Evolutionary conservation across 2,888 invertebrate genomes (phyloP).

Genomic region (Halictus ligatus): DNA sequence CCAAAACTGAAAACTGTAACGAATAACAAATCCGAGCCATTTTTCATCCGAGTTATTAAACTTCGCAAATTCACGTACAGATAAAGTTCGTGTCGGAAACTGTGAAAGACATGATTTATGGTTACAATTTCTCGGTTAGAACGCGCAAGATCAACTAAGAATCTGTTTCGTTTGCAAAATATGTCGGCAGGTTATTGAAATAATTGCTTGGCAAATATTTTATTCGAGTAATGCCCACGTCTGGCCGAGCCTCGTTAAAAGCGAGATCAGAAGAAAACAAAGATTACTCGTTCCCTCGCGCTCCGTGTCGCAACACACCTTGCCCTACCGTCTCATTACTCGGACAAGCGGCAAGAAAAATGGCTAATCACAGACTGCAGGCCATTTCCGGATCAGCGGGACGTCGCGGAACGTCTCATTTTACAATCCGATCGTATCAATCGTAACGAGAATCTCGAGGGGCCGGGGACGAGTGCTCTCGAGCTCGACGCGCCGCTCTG

Average conservation of each 20-base stretch:
- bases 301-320: conserved; percentile 27
- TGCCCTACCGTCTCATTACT: conserved; percentile 14
- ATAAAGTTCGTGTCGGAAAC: not conserved
- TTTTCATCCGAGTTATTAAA: not conserved
- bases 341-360: conserved; percentile 1
- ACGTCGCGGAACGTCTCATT: conserved; percentile 2
- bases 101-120: not conserved
- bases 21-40: not conserved
- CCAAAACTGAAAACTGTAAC: not conserved
- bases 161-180: not conserved
- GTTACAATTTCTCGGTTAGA: not conserved
- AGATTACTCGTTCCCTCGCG: conserved; percentile 44
- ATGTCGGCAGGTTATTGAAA: not conserved
- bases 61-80: not conserved
- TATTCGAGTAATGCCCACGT: not conserved
- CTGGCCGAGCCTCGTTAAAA: not conserved
- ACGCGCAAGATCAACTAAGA: not conserved
- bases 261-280: conserved; percentile 20
- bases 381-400: not conserved
- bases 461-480: not conserved
- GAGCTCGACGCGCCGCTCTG: not conserved
- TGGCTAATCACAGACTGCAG: conserved; percentile 11
- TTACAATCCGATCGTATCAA: conserved; percentile 15
- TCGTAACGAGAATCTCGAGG: not conserved
- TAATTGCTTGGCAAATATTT: not conserved